Evolutionary conservation across 2,113 vertebrate genomes (phyloP), one percentile per base, ranked within the genome.

Genomic region (Dipodomys merriami): DNA sequence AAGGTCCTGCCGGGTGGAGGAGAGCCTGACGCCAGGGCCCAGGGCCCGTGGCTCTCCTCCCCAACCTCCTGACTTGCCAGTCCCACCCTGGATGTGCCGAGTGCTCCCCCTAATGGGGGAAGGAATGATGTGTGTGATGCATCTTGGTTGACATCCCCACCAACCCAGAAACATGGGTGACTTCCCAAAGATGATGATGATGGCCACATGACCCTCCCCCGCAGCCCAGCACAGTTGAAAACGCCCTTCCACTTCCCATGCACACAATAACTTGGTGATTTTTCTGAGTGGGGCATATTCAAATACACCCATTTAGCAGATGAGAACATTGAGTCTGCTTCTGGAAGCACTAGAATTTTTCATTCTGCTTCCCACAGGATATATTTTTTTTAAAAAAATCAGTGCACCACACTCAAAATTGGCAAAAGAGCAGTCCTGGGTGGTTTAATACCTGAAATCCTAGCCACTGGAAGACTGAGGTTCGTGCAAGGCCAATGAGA

Each of bases 31-130:
- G 83, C n/a, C 35, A 6, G 15, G 6, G 18, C 25, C 16, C 22
- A 5, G 2, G 15, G 44, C 77, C 33, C n/a, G 5, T 1, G 15
- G 22, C 85, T 35, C 29, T 44, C 46, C 72, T 30, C 84, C 53
- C 62, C 57, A n/a, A 35, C 49, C 53, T 1, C 77, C 4, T 1
- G 5, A 80, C 65, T 44, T 9, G 44, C 81, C 62, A 30, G 3
- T 1, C 33, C 0, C 30, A 20, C 64, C 60, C 83, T 65, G 72
- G 39, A 77, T 95, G 94, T 68, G 80, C 77, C 62, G 19, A 74
- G 92, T 46, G 79, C 94, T 69, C 96, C 96, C 74, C 94, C 96
- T 96, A 60, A 95, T 49, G 95, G 96, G 53, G 23, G 11, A 84
- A 64, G 83, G 71, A 62, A 53, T 1, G 33, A 49, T 8, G 67